Percentiles rank a stretch among this genome's conserved stretches.
phyloP scores from a whole-genome alignment of 2,113 vertebrate species.

The Istiophorus platypterus region DNA sequence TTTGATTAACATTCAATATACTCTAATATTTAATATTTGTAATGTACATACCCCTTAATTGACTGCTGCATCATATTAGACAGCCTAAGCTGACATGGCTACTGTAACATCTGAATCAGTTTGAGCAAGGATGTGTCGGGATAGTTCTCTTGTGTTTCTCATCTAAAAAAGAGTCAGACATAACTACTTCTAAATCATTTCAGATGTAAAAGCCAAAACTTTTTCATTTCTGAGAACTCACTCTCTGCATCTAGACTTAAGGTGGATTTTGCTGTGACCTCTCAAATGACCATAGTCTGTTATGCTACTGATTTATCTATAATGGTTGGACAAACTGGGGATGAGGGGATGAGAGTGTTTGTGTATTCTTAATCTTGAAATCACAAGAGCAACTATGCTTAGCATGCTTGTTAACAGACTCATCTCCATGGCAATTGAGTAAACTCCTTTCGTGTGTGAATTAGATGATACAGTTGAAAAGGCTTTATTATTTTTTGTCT shows the following conservation, averaged over 20 bases:
- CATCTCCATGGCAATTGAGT: not conserved
- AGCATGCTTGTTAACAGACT: not conserved
- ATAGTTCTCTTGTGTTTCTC: conserved; percentile 2
- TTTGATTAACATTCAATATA: conserved; percentile 41
- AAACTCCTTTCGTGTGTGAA: not conserved
- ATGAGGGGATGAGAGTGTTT: too few relatives aligned
- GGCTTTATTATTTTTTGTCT: not conserved
- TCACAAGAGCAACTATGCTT: too few relatives aligned
- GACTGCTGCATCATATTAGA: conserved; percentile 25
- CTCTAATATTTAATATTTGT: conserved; percentile 39
- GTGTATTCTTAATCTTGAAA: too few relatives aligned
- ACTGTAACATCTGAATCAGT: conserved; percentile 27
- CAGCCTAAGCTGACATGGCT: not conserved
- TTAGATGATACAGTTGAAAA: not conserved
- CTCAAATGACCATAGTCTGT: conserved; percentile 27
- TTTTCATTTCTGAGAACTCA: conserved; percentile 4
- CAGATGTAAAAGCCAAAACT: not conserved
- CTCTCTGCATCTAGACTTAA: conserved; percentile 4
- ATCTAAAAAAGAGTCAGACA: not conserved
- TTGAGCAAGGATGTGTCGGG: not conserved
- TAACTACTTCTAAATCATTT: conserved; percentile 9
- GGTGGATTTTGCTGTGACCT: too few relatives aligned
- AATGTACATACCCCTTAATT: conserved; percentile 1
- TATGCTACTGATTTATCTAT: conserved; percentile 38
- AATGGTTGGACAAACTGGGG: conserved; percentile 33